Conservation (phyloP, 2,797 vertebrate species). For the Bovichtus diacanthus region DNA sequence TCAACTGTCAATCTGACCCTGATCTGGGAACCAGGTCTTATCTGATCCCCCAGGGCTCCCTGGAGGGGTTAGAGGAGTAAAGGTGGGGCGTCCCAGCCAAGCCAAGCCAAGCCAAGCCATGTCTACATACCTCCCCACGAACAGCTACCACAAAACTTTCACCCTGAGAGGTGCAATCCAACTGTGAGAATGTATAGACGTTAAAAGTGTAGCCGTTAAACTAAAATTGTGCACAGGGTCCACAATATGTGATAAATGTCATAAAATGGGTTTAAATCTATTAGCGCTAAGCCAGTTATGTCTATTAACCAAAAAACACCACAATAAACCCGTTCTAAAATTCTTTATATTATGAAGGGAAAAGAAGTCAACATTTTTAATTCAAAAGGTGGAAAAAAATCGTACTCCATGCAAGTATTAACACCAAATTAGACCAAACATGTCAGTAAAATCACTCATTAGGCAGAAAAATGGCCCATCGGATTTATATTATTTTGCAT, state of each 20-base stretch:
- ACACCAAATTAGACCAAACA: neutral
- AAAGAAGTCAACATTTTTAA: too few species aligned
- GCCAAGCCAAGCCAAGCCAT: slow-evolving; percentile 75
- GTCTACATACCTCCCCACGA: slow-evolving; percentile 57
- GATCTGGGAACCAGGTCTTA: slow-evolving; percentile 84
- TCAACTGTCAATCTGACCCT: slow-evolving; percentile 83
- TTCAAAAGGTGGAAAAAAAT: neutral
- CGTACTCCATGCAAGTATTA: neutral
- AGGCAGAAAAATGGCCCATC: neutral
- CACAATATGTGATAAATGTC: neutral
- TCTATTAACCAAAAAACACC: neutral
- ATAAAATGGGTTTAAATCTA: neutral
- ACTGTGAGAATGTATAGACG: slow-evolving; percentile 20
- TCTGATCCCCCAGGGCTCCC: slow-evolving; percentile 85
- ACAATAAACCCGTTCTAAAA: neutral
- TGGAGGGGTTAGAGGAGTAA: slow-evolving; percentile 51
- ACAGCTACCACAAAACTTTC: slow-evolving; percentile 45
- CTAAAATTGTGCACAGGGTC: neutral
- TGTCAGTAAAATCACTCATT: neutral
- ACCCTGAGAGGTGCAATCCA: slow-evolving; percentile 23
- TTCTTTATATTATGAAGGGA: neutral
- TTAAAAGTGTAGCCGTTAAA: neutral
- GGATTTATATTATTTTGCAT: neutral
- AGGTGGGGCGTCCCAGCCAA: slow-evolving; percentile 71
- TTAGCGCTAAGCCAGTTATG: neutral